phyloP scores from a whole-genome alignment of 2,797 vertebrate species.

The Enteromius treurensis region DNA sequence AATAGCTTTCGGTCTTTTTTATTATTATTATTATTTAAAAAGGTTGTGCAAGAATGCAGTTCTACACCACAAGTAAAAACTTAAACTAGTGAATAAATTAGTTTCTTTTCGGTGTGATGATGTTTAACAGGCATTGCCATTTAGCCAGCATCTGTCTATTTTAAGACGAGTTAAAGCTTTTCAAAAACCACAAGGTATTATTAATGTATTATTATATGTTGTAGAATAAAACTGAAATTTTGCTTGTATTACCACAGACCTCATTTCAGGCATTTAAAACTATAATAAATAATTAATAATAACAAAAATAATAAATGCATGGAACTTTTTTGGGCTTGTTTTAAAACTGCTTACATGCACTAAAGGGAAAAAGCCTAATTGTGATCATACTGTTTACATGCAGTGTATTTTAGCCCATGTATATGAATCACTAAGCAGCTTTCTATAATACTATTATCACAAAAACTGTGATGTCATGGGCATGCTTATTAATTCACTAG shows the following conservation, averaged over 20 bases:
- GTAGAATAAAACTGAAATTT: not conserved
- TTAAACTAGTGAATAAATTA: not conserved
- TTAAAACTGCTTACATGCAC: too few relatives aligned
- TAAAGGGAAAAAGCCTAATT: too few relatives aligned
- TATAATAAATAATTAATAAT: too few relatives aligned
- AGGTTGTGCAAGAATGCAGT: not conserved
- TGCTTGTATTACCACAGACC: not conserved
- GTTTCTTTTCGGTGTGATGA: not conserved
- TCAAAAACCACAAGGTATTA: not conserved
- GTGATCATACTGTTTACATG: not conserved
- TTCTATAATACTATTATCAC: not conserved
- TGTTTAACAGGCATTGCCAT: not conserved
- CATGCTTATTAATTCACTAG: not conserved
- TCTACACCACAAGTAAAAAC: not conserved
- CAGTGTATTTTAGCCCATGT: not conserved
- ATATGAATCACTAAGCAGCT: not conserved
- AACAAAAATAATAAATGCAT: too few relatives aligned
- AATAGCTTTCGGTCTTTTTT: not conserved
- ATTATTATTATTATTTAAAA: too few relatives aligned
- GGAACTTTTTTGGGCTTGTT: too few relatives aligned
- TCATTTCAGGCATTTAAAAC: not conserved
- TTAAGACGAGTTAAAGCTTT: slow-evolving; percentile 4
- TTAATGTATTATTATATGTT: not conserved
- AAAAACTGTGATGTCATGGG: not conserved
- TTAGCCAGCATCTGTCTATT: not conserved